Percentiles rank a stretch among this genome's conserved stretches.
Evolutionary conservation across 2,888 invertebrate species (phyloP).

Genomic region (Epinotia nisella): DNA sequence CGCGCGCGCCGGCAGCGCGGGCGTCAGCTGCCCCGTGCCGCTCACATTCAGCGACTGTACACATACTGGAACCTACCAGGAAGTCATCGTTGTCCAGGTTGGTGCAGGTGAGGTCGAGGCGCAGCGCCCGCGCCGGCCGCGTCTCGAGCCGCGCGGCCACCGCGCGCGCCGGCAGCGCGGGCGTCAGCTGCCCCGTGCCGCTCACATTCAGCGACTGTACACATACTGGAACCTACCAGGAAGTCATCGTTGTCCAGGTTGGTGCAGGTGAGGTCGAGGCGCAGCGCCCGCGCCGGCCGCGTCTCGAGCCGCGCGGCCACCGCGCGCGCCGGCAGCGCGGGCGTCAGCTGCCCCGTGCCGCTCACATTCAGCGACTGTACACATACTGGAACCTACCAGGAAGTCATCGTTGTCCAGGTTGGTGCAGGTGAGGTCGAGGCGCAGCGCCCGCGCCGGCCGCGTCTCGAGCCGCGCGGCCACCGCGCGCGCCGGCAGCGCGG

Average conservation of each 20-base stretch:
- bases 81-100: no score
- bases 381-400: neutral
- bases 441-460: neutral
- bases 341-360: neutral
- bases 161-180: no score
- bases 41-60: no score
- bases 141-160: no score
- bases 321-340: constrained; percentile 12
- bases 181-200: no score
- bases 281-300: neutral
- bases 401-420: neutral
- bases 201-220: no score
- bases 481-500: constrained; percentile 18
- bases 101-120: no score
- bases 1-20: no score
- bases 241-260: neutral
- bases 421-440: neutral
- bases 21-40: no score
- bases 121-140: no score
- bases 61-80: no score
- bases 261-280: neutral
- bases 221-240: neutral
- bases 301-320: neutral
- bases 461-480: neutral
- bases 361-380: neutral